These are phyloP conservation scores for Drosophila trichaetosa DNA, from an alignment of 2,888 invertebrate species.

Conservation along the genomic window DNA sequence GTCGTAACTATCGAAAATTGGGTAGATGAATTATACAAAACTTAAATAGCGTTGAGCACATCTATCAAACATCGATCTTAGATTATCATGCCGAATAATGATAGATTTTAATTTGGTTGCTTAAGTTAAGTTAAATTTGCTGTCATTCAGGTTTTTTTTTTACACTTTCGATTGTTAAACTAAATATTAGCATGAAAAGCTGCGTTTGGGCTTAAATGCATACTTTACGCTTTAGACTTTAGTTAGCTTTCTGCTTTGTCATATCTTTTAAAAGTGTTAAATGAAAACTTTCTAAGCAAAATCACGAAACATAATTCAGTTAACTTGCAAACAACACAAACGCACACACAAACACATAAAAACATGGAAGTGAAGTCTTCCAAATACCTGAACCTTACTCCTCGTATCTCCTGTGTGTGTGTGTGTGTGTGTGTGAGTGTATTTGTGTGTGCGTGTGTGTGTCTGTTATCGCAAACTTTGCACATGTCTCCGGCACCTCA, in stretches of 20 bases:
- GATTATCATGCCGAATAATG: background rate
- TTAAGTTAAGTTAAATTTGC: background rate
- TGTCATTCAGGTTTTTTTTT: background rate
- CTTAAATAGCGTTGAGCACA: background rate
- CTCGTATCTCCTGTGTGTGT: constrained; percentile 2
- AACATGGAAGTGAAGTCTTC: constrained; percentile 10
- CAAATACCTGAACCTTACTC: constrained; percentile 24
- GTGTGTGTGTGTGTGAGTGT: constrained; percentile 12
- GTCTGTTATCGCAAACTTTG: constrained; percentile 66
- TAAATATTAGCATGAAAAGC: background rate
- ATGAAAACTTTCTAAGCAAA: constrained; percentile 65
- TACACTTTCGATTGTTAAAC: background rate
- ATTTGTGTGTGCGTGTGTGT: constrained; percentile 15
- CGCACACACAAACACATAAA: constrained; percentile 9
- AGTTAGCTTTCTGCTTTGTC: constrained; percentile 14
- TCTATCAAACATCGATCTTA: background rate
- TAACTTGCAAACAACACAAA: constrained; percentile 70
- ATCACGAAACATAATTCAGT: constrained; percentile 74
- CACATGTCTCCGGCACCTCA: constrained; percentile 76
- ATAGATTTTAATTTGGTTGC: background rate
- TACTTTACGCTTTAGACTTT: background rate
- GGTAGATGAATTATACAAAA: background rate
- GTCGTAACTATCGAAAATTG: background rate
- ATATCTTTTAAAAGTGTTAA: constrained; percentile 47
- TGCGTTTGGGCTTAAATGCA: constrained; percentile 8